Percentiles rank a stretch among this genome's conserved stretches.
Conservation (phyloP, 2,113 vertebrate species). For the Chamaetylas fuelleborni region DNA sequence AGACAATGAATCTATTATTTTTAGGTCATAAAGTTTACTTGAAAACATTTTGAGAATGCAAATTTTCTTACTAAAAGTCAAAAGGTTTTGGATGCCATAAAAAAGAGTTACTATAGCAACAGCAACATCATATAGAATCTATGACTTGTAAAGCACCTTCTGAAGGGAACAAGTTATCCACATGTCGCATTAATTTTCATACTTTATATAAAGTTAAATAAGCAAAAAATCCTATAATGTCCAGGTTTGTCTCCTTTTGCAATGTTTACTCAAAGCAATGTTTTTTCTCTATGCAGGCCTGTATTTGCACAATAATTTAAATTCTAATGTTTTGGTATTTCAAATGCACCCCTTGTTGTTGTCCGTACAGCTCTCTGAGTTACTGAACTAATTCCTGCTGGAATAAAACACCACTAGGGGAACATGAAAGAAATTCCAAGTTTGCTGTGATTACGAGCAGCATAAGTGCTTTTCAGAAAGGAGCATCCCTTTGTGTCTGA, state of each 20-base stretch:
- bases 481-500: background rate
- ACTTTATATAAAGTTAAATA: constrained; percentile 10
- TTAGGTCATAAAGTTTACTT: constrained; percentile 44
- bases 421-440: background rate
- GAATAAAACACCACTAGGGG: background rate
- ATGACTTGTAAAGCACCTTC: constrained; percentile 46
- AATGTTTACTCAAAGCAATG: background rate
- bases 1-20: constrained; percentile 40
- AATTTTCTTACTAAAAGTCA: constrained; percentile 44
- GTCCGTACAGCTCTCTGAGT: background rate
- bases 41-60: constrained; percentile 28
- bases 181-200: constrained; percentile 57
- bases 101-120: constrained; percentile 71
- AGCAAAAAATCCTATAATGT: background rate
- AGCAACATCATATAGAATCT: constrained; percentile 50
- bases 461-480: background rate
- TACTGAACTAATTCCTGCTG: background rate
- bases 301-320: background rate
- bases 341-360: background rate
- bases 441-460: background rate
- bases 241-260: background rate
- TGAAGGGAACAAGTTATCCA: constrained; percentile 34
- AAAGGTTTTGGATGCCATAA: constrained; percentile 34
- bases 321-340: background rate
- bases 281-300: background rate